phyloP scores from a whole-genome alignment of 1,140 invertebrate genomes.

The Micrasema minimum region DNA sequence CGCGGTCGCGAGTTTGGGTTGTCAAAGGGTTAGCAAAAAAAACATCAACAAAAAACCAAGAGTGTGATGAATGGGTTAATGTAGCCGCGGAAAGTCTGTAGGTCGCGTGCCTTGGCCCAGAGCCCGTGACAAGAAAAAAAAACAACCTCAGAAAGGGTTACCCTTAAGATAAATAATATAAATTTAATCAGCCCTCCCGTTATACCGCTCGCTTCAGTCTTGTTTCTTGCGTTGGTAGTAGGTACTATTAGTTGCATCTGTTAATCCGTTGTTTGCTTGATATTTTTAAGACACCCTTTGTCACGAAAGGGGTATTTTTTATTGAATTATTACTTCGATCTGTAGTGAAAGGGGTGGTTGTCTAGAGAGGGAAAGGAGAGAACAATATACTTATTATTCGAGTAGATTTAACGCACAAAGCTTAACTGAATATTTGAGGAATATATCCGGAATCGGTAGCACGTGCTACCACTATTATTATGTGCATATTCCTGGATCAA shows the following conservation, averaged over 20 bases:
- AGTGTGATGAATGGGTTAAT: constrained; percentile 17
- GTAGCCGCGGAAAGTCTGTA: neutral
- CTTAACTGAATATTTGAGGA: constrained; percentile 50
- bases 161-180: constrained; percentile 39
- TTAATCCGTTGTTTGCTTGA: constrained; percentile 38
- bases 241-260: constrained; percentile 36
- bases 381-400: constrained; percentile 28
- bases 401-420: constrained; percentile 38
- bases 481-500: constrained; percentile 33
- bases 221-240: constrained; percentile 28
- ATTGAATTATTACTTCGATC: constrained; percentile 34
- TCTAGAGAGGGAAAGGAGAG: constrained; percentile 1
- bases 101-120: constrained; percentile 14
- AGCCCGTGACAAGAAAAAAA: constrained; percentile 49
- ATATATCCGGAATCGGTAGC: constrained; percentile 43
- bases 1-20: constrained; percentile 7
- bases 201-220: constrained; percentile 15
- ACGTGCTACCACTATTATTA: constrained; percentile 42
- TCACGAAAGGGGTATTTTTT: constrained; percentile 35
- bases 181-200: constrained; percentile 30
- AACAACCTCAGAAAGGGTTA: constrained; percentile 36
- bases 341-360: constrained; percentile 39
- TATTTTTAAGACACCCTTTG: constrained; percentile 44
- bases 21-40: constrained; percentile 31
- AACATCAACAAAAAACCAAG: constrained; percentile 17